Conservation (phyloP, 2,888 invertebrate species). For the Drosophila crucigera region DNA sequence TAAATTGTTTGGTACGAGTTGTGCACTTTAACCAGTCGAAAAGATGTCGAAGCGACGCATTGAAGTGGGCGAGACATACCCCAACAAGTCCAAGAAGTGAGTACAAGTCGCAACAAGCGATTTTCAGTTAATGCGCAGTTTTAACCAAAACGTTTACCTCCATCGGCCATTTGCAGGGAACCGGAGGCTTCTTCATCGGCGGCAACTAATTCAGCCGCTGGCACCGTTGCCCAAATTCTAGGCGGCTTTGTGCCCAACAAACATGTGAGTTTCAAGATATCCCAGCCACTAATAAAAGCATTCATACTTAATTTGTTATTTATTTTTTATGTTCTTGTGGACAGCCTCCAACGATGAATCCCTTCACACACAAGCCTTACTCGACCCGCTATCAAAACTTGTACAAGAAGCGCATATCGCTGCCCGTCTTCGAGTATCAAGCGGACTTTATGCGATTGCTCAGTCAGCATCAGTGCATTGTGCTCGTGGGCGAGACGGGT, state of each 20-base stretch:
- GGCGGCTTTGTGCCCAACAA: conserved; percentile 82
- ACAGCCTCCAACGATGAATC: conserved; percentile 88
- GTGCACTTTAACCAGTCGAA: conserved; percentile 20
- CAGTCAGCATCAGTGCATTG: conserved; percentile 96
- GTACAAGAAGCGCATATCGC: conserved; percentile 93
- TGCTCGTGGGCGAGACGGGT: conserved; percentile 99
- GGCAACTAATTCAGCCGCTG: conserved; percentile 46
- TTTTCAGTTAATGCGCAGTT: background rate
- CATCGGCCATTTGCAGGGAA: conserved; percentile 42
- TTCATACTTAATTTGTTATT: background rate
- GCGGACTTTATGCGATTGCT: conserved; percentile 97
- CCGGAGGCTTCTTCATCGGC: conserved; percentile 56
- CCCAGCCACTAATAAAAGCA: background rate
- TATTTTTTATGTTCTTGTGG: background rate
- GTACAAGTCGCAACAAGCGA: conserved; percentile 59
- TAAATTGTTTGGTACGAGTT: conserved; percentile 33
- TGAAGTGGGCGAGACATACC: conserved; percentile 93
- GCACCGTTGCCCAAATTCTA: conserved; percentile 59
- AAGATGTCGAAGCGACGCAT: conserved; percentile 93
- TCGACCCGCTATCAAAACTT: conserved; percentile 95
- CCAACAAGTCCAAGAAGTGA: conserved; percentile 89
- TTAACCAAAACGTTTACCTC: background rate
- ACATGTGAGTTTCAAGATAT: conserved; percentile 22
- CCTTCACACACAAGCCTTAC: conserved; percentile 93
- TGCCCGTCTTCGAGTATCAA: conserved; percentile 99